phyloP scores from a whole-genome alignment of 1,140 invertebrate genomes.

The Brachionus angularis region DNA sequence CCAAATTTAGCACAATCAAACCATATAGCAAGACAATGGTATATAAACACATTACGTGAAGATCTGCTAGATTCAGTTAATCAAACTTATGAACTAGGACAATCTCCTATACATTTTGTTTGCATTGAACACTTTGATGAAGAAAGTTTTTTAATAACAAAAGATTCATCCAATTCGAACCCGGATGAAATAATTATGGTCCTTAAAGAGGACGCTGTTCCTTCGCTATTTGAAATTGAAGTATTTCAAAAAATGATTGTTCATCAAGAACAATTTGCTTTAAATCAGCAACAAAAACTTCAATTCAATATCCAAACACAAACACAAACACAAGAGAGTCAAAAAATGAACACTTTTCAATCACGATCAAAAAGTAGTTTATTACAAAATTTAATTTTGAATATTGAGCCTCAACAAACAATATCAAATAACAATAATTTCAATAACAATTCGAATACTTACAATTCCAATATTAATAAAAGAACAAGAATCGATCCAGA shows the following conservation, averaged over 20 bases:
- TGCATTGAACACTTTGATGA: slow-evolving; percentile 44
- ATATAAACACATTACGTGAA: slow-evolving; percentile 40
- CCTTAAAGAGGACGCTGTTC: slow-evolving; percentile 35
- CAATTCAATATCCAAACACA: no score
- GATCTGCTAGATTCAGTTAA: slow-evolving; percentile 11
- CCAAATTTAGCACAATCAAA: background rate
- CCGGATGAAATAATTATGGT: background rate
- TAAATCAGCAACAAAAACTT: slow-evolving; percentile 11
- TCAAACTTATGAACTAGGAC: background rate
- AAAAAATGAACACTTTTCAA: background rate
- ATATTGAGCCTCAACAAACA: background rate
- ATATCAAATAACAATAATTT: background rate
- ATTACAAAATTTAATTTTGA: slow-evolving; percentile 13
- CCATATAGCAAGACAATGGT: slow-evolving; percentile 40
- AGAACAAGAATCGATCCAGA: slow-evolving; percentile 28
- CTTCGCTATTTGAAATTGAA: slow-evolving; percentile 41
- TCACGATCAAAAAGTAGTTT: background rate
- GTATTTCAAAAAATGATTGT: slow-evolving; percentile 44
- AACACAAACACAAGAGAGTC: no score
- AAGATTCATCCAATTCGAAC: slow-evolving; percentile 4
- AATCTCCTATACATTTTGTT: slow-evolving; percentile 11
- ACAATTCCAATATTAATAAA: slow-evolving; percentile 1
- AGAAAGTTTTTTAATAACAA: slow-evolving; percentile 10
- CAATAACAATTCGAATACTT: no score
- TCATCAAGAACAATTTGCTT: slow-evolving; percentile 39